These are phyloP conservation scores for Asarcornis scutulata DNA, from an alignment of 2,113 vertebrate genomes.

Conservation along the genomic window DNA sequence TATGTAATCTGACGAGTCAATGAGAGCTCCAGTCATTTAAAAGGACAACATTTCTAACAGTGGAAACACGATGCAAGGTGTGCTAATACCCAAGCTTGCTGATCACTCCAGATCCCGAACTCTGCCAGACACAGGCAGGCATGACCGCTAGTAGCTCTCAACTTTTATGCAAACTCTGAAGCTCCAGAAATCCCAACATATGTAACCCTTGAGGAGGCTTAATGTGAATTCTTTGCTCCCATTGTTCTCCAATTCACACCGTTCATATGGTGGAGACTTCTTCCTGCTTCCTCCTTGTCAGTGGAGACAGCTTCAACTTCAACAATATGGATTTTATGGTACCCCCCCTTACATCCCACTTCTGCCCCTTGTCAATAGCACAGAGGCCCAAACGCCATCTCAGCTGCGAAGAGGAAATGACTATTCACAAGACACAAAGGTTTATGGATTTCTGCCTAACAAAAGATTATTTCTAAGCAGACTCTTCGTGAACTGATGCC, in stretches of 20 bases:
- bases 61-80: not conserved
- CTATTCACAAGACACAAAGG: conserved; percentile 68
- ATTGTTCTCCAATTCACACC: not conserved
- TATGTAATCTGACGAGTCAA: not conserved
- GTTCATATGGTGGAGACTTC: conserved; percentile 5
- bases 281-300: conserved; percentile 49
- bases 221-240: not conserved
- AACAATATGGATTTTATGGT: conserved; percentile 77
- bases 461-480: conserved; percentile 68
- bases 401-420: conserved; percentile 69
- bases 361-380: conserved; percentile 69
- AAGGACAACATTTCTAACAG: not conserved
- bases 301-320: conserved; percentile 56
- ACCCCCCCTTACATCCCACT: conserved; percentile 45
- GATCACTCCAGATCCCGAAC: not conserved
- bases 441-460: conserved; percentile 71
- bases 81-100: not conserved
- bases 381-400: conserved; percentile 35
- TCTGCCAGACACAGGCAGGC: not conserved
- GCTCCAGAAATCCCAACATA: not conserved
- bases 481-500: not conserved
- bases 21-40: not conserved
- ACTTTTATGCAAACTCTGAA: not conserved
- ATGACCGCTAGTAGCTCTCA: not conserved
- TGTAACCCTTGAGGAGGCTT: not conserved